Conservation (phyloP, 1,140 invertebrate genomes). For the Trichogramma pretiosum region DNA sequence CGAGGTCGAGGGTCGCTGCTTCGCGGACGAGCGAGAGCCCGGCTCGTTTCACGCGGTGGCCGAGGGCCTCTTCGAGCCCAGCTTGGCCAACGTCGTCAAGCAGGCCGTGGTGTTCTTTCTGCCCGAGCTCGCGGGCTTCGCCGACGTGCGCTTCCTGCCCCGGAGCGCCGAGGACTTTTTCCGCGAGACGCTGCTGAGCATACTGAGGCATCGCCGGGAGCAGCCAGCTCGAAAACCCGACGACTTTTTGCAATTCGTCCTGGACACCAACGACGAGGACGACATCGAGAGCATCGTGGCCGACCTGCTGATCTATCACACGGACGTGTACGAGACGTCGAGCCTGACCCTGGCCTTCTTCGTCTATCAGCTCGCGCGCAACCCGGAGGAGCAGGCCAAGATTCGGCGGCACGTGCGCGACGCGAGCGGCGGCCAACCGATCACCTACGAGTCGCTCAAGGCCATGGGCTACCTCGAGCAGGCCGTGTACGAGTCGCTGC, state of each 20-base stretch:
- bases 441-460: slow-evolving; percentile 50
- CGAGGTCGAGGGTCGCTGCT: slow-evolving; percentile 33
- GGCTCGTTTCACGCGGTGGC: slow-evolving; percentile 19
- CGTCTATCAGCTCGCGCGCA: slow-evolving; percentile 30
- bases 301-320: slow-evolving; percentile 27
- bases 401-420: slow-evolving; percentile 43
- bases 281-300: slow-evolving; percentile 19
- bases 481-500: slow-evolving; percentile 43
- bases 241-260: slow-evolving; percentile 27
- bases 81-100: neutral
- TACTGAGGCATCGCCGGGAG: slow-evolving; percentile 11
- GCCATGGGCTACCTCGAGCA: slow-evolving; percentile 51
- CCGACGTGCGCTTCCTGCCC: slow-evolving; percentile 7
- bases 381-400: slow-evolving; percentile 43
- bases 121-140: neutral
- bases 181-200: slow-evolving; percentile 8
- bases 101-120: slow-evolving; percentile 7
- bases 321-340: slow-evolving; percentile 46
- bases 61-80: slow-evolving; percentile 20
- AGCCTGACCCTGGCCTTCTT: slow-evolving; percentile 31
- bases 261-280: slow-evolving; percentile 20
- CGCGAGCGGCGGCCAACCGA: slow-evolving; percentile 39
- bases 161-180: slow-evolving; percentile 16
- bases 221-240: slow-evolving; percentile 6
- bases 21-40: slow-evolving; percentile 8